Evolutionary conservation across 2,113 vertebrate genomes (phyloP), one percentile per base, ranked within the genome.

Genomic region (Platichthys stellatus): DNA sequence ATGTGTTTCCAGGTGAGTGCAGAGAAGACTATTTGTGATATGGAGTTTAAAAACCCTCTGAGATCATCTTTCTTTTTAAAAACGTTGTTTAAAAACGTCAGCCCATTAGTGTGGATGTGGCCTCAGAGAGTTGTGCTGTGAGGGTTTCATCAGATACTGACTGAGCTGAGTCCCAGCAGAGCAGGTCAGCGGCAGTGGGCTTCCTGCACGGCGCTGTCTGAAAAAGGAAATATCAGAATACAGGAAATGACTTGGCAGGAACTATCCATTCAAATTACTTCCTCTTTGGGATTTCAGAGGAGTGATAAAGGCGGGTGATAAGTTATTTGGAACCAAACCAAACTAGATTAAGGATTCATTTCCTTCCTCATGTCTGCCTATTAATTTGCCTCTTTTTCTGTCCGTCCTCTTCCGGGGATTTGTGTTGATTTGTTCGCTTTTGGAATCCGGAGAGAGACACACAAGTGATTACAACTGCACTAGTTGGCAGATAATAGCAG

Each of bases 161-260:
- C 21, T 5, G 35, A 73, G 62, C 61, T 10, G 74, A 85, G 11
- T 88, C 82, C 85, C 73, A 78, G 74, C 69, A 71, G 82, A 84
- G 64, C 13, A 6, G 76, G 54, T 78, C 67, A 74, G 74, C 73
- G 20, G 54, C 77, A 61, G 67, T 43, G 74, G 60, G 62, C 31
- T 31, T 6, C 66, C 58, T 57, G 80, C 54, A 54, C 64, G 14
- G 28, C 51, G 72, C 61, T 72, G 70, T 84, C 84, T 75, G 78
- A 67, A 89, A 84, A 88, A 90, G 90, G 90, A 94, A 93, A 92
- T 89, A 93, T 92, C 86, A 64, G 78, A 87, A 89, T 88, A 90
- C 93, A 94, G 94, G 92, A 94, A 94, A 94, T 94, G 89, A 93
- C 81, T 80, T 78, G 69, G 89, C 90, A 93, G 92, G 93, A 93